Conservation (phyloP, 2,797 vertebrate genomes). For the Paguma larvata region DNA sequence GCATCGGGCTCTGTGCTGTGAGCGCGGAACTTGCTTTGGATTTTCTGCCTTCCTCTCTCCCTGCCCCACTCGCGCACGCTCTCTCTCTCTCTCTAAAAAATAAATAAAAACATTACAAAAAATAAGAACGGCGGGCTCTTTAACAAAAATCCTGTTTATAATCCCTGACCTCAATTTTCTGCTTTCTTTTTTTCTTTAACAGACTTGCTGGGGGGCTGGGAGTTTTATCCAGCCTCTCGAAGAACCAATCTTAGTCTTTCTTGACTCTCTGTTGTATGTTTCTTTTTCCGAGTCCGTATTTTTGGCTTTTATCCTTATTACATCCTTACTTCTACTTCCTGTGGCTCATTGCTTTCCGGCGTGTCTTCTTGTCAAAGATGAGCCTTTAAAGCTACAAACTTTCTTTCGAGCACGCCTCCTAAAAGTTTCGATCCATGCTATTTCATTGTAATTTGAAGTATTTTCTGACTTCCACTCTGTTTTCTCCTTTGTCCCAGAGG, state of each 20-base stretch:
- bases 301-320: neutral
- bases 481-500: neutral
- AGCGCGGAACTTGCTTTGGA: no score
- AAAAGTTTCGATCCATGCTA: neutral
- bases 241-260: neutral
- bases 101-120: no score
- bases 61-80: no score
- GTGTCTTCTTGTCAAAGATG: neutral
- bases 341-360: neutral
- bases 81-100: no score
- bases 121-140: neutral
- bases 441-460: neutral
- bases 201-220: neutral
- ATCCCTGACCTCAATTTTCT: neutral
- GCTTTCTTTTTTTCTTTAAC: neutral
- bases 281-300: constrained; percentile 16
- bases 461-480: neutral
- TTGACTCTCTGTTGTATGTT: neutral
- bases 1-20: no score
- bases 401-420: neutral
- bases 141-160: neutral
- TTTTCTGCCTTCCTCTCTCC: no score
- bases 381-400: neutral
- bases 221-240: neutral
- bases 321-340: neutral